Base-by-base conservation (phyloP, 2,888 invertebrate genomes). In the Entomobrya multifasciata region DNA sequence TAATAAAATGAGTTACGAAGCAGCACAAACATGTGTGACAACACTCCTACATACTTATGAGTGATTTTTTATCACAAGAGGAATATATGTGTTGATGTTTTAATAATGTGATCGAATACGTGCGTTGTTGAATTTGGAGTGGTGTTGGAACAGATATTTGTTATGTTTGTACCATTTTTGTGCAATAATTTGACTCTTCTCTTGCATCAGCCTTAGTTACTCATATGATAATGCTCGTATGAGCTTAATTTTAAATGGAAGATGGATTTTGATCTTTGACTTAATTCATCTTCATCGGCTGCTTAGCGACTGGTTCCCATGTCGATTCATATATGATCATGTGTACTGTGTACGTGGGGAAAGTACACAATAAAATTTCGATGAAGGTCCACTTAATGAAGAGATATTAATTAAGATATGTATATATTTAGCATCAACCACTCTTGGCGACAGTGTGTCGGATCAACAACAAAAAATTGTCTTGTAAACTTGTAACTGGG, bases 221-320 rank as follows among this genome's bases (percentile, higher is more conserved):
- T 55, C 20, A 17, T 36, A 65, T 57, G 25, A 25, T 70, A 22
- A 41, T 22, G 47, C n/a, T n/a, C n/a, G n/a, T n/a, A 41, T 20
- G 41, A 22, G 4, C 10, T 55, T 55, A 20, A 22, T 67, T 36
- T 36, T 36, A 8, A 36, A n/a, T n/a, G n/a, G 70, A 47, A 44
- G 47, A 47, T 70, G 70, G 70, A 70, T 70, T 20, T 49, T 70
- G 47, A 70, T 70, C 70, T 70, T 70, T 70, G 67, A 67, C 44
- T 67, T 25, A 70, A 70, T 44, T 41, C 44, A 67, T 44, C 25
- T 25, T 36, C 8, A 4, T 36, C 36, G n/a, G n/a, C 36, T 36
- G 5, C 36, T 36, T 36, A 36, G 6, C 17, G n/a, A 52, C 52
- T 52, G 52, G 52, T 30, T 27, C 36, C 36, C 36, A 36, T 36